Base-by-base conservation (phyloP, 2,113 vertebrate genomes). In the Macrotus californicus region DNA sequence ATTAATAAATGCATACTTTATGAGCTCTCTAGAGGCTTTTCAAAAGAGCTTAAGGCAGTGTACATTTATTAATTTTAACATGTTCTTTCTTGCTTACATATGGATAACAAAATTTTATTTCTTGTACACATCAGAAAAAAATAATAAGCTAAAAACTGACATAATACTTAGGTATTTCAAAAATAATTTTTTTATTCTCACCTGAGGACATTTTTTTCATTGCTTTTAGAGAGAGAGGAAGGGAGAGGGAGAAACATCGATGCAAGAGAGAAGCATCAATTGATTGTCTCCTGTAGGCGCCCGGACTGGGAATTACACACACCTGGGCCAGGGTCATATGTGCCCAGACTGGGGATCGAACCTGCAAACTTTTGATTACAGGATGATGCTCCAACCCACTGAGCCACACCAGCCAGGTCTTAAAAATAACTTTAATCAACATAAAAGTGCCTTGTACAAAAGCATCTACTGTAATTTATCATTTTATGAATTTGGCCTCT, bases 341-440 rank as follows among this genome's bases (percentile, higher is more conserved):
- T 31, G 29, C 61, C 29, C 29, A 31, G 61, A 31, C 61, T 64
- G 61, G 29, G 29, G 12, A 31, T 61, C 26, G 1, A 29, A 61
- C 26, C 24, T 31, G 56, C 21, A 59, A 59, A 24, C 59, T 61
- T 61, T 61, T 3, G 26, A 29, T 61, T 11, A 29, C 24, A 61
- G 10, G 3, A 61, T 13, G 26, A 61, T 61, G 59, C 59, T 64
- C 61, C 61, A 64, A 64, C 26, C 61, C 26, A 64, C 29, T 64
- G 12, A 64, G 61, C 61, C 61, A 64, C 6, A 4, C 59, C 59
- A 31, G 24, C 59, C 59, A 64, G 26, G 59, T 89, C 93, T 81
- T 36, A 95, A 94, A 92, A 88, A 89, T 70, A 94, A 93, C 87
- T 89, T 39, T 87, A 93, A 93, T 95, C 43, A 84, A 80, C 54